phyloP scores from a whole-genome alignment of 1,140 invertebrate genomes.

The Papilio polyxenes region DNA sequence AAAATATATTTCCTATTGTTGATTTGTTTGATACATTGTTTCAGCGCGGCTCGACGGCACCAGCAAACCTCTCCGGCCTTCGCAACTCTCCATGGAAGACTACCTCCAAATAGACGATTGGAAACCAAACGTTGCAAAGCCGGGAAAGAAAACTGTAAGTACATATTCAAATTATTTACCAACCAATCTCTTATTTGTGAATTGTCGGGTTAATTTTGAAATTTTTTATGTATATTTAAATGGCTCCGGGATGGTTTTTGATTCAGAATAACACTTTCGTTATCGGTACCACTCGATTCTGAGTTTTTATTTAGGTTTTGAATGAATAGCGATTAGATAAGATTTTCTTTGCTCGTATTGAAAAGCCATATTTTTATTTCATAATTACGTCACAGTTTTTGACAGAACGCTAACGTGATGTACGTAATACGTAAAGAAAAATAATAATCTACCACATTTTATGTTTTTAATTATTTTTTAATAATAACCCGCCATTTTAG shows the following conservation, averaged over 20 bases:
- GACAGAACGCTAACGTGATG: no score
- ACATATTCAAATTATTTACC: constrained; percentile 23
- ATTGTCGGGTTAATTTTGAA: not conserved
- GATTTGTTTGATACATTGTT: constrained; percentile 73
- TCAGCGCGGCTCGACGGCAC: constrained; percentile 94
- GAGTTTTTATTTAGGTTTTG: not conserved
- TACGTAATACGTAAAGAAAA: no score
- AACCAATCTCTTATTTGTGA: not conserved
- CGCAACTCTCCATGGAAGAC: constrained; percentile 90
- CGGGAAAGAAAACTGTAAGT: constrained; percentile 94
- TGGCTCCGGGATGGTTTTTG: not conserved
- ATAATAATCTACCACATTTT: no score
- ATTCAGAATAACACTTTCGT: not conserved
- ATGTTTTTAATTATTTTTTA: no score
- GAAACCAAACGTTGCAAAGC: constrained; percentile 82
- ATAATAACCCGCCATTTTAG: not conserved
- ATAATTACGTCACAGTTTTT: no score
- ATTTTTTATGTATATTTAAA: not conserved
- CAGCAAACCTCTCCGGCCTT: constrained; percentile 82
- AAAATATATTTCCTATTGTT: constrained; percentile 1
- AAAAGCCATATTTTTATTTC: not conserved
- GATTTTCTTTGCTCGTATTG: not conserved
- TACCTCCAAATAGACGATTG: constrained; percentile 94
- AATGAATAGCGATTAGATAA: not conserved
- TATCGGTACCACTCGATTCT: not conserved